Base-by-base conservation (phyloP, 2,797 vertebrate genomes). In the Amblyopsis hoosieri region DNA sequence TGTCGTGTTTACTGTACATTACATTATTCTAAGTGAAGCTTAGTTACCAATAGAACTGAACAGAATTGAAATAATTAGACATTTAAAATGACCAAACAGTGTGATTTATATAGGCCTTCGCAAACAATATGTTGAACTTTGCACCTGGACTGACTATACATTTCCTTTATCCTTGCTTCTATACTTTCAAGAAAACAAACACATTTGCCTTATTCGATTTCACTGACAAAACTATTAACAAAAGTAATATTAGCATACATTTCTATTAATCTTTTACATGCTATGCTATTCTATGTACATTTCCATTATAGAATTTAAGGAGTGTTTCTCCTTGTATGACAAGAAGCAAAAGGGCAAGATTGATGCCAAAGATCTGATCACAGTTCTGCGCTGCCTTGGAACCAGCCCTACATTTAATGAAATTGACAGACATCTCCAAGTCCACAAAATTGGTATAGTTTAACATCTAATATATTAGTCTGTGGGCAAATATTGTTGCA, bases 261-360 rank as follows among this genome's bases (percentile, higher is more conserved):
- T 37, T 6, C 33, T 37, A 37, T 37, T 37, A 9, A 14, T 49
- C 11, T 17, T 17, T 9, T 12, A 50, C 5, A 17, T 4, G 3
- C 31, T 13, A 58, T 64, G 14, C 19, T 2, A 23, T 64, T 12
- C 13, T 54, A 5, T 23, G 14, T 12, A 3, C 0, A 12, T 57
- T 66, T 59, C 50, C 3, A 15, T 23, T 49, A 11, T 85, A 99
- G 97, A 97, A 80, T 97, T 94, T 91, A 99, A 98, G 87, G 97
- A 99, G 76, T 99, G 97, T 59, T 99, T 99, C 75, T 98, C 96
- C 1, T 91, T 99, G 62, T 97, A 98, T 0, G 97, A 99, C 90
- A 97, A 96, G 88, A 95, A 93, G 64, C 94, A 91, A 5, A 96
- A 93, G 23, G 97, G 96, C 2, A 97, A 94, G 90, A 95, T 99